These are phyloP conservation scores for Oegoconia quadripuncta DNA, from an alignment of 2,888 invertebrate species.

Conservation along the genomic window DNA sequence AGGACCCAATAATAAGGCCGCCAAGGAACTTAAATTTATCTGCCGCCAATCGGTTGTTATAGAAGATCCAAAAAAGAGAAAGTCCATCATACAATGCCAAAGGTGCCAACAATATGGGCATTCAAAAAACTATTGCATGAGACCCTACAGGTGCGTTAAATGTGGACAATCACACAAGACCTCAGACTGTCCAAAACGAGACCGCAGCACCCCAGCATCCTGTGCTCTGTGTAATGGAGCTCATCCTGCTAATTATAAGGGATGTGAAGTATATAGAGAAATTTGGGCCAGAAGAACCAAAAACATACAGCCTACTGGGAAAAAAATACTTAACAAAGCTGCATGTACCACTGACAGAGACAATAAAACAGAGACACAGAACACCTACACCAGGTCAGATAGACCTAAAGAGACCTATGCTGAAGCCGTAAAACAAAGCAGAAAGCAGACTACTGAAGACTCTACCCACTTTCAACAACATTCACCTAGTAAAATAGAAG, in stretches of 20 bases:
- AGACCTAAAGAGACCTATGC: not conserved
- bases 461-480: not conserved
- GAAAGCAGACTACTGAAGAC: not conserved
- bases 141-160: slow-evolving; percentile 24
- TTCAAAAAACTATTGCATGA: slow-evolving; percentile 24
- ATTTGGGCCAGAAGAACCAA: slow-evolving; percentile 10
- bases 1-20: slow-evolving; percentile 15
- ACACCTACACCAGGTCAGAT: not conserved
- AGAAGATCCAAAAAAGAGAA: no score
- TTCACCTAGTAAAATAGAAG: slow-evolving; percentile 1
- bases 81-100: slow-evolving; percentile 22
- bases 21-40: slow-evolving; percentile 11
- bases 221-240: no score
- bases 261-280: slow-evolving; percentile 18
- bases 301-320: not conserved
- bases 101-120: slow-evolving; percentile 25
- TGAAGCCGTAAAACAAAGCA: not conserved
- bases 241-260: no score
- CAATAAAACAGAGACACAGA: not conserved
- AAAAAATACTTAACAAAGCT: no score
- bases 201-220: no score
- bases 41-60: slow-evolving; percentile 16
- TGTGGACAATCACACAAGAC: no score
- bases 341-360: not conserved
- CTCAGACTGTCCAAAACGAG: no score